These are phyloP conservation scores for Sebastes cheni DNA, from an alignment of 2,797 vertebrate species.

Conservation along the genomic window DNA sequence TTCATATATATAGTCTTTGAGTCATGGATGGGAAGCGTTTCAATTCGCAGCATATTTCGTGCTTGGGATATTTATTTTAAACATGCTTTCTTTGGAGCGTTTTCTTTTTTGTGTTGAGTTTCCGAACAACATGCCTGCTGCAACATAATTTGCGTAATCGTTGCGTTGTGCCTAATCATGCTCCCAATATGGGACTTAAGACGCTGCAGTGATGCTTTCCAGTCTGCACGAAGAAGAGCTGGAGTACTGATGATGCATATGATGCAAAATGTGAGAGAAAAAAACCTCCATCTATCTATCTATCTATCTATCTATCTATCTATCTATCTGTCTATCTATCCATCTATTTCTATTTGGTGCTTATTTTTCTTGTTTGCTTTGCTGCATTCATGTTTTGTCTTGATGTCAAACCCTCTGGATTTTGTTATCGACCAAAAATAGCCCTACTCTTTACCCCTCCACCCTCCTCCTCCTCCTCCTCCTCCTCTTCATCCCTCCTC, in stretches of 20 bases:
- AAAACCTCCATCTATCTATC: slow-evolving; percentile 50
- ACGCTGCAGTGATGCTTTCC: slow-evolving; percentile 78
- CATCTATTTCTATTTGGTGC: slow-evolving; percentile 41
- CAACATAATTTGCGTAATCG: slow-evolving; percentile 82
- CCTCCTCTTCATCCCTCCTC: slow-evolving; percentile 9
- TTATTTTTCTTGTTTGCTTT: slow-evolving; percentile 58
- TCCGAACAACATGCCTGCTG: slow-evolving; percentile 68
- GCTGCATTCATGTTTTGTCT: slow-evolving; percentile 74
- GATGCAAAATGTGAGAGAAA: slow-evolving; percentile 22
- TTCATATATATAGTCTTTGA: not conserved
- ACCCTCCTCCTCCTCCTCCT: slow-evolving; percentile 9
- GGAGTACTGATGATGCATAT: slow-evolving; percentile 65
- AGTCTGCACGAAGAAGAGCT: slow-evolving; percentile 55
- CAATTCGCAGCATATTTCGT: slow-evolving; percentile 34
- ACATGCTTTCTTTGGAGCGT: slow-evolving; percentile 27
- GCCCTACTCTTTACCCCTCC: slow-evolving; percentile 64
- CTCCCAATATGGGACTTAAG: slow-evolving; percentile 80
- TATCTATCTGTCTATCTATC: slow-evolving; percentile 31
- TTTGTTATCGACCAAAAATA: slow-evolving; percentile 78
- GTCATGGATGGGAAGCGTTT: slow-evolving; percentile 6
- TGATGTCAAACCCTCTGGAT: slow-evolving; percentile 72
- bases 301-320: slow-evolving; percentile 29
- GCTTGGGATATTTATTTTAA: not conserved
- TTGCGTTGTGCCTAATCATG: slow-evolving; percentile 83
- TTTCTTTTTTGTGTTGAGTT: slow-evolving; percentile 49